phyloP scores from a whole-genome alignment of 2,113 vertebrate species.

The Gavia stellata region DNA sequence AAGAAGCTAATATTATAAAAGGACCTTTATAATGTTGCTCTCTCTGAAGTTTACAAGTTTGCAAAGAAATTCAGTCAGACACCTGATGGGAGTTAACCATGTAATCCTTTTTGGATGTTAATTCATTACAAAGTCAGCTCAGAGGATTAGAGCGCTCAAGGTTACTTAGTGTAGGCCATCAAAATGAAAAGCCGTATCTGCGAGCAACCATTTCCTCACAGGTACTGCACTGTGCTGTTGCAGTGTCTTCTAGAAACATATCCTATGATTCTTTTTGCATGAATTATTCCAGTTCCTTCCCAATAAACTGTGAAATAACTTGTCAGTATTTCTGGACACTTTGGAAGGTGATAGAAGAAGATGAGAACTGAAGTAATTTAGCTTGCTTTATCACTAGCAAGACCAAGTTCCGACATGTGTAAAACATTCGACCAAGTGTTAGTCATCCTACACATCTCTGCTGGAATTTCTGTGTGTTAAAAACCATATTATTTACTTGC shows the following conservation, averaged over 20 bases:
- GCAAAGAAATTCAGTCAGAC: background rate
- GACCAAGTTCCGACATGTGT: accelerated
- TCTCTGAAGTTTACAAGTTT: background rate
- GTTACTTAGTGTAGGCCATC: background rate
- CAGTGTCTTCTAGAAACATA: background rate
- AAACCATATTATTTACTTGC: background rate
- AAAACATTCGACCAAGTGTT: background rate
- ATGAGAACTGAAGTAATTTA: background rate
- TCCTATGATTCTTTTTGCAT: background rate
- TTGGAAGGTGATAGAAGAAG: background rate
- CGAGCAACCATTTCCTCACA: background rate
- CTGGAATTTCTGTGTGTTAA: background rate
- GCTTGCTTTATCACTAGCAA: background rate
- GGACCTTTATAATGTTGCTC: background rate
- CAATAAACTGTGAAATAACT: conserved; percentile 36
- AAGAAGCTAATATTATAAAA: background rate
- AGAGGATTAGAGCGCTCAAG: background rate
- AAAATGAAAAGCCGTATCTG: background rate
- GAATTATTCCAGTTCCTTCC: background rate
- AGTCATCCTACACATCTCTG: background rate
- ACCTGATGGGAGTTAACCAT: background rate
- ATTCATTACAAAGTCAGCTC: background rate
- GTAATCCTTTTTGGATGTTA: background rate
- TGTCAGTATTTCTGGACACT: background rate
- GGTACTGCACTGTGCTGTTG: background rate